Evolutionary conservation across 2,113 vertebrate genomes (phyloP).

Genomic region (Camarhynchus parvulus): DNA sequence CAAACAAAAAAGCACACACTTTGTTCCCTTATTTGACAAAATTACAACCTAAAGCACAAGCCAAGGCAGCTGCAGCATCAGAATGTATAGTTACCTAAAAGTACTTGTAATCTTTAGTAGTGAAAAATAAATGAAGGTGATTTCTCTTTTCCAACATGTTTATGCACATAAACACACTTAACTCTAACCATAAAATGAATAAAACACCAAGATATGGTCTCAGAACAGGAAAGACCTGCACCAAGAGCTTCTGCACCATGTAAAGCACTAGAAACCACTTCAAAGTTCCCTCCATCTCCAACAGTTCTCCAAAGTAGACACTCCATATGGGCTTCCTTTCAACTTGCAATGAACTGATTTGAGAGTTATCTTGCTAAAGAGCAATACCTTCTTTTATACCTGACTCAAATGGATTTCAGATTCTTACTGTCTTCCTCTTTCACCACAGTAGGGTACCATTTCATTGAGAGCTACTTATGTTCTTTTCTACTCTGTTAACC

Average conservation of each 20-base stretch:
- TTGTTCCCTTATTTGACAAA: neutral
- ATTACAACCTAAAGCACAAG: neutral
- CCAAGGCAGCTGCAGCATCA: neutral
- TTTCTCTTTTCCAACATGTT: neutral
- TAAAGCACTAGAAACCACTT: neutral
- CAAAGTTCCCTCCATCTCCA: neutral
- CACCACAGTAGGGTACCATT: neutral
- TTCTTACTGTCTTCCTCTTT: neutral
- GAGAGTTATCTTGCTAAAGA: neutral
- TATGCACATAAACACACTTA: neutral
- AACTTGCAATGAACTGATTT: neutral
- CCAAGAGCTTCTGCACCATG: rapidly evolving
- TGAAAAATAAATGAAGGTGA: neutral
- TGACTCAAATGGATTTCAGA: neutral
- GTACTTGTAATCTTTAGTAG: neutral
- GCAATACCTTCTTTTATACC: neutral
- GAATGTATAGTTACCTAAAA: neutral
- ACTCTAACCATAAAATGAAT: neutral
- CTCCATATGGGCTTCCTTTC: neutral
- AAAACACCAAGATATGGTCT: neutral
- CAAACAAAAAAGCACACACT: neutral
- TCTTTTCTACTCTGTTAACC: neutral
- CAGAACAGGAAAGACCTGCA: neutral
- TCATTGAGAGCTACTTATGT: neutral
- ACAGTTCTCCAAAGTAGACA: neutral